Evolutionary conservation across 2,888 invertebrate genomes (phyloP), one percentile per base, ranked within the genome.

Genomic region (Panorpa germanica): DNA sequence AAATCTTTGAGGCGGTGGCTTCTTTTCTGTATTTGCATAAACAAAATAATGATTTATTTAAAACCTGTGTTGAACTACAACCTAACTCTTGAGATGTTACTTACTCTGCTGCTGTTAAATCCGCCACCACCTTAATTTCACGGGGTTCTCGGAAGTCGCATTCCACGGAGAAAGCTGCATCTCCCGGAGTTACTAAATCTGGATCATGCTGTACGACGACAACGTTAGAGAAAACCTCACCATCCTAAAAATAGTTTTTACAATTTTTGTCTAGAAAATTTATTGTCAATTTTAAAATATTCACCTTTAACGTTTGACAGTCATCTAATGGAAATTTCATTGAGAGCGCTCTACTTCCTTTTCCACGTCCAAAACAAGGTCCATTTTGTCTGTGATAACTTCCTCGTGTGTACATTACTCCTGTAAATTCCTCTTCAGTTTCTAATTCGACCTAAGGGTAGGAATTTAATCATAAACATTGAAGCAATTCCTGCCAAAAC

Each of bases 121-220:
- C 53, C 4, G 62, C 59, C 32, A 58, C 60, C 25, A 68, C 61
- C 11, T 61, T 57, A 14, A 63, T 40, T 39, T 57, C 60, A 37
- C 61, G 52, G 2, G 65, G 61, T 36, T 57, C 55, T 20, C 61
- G 55, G 41, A 68, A 69, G 46, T 71, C 69, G 38, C 71, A 72
- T 46, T 68, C 65, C 36, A 72, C 44, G 9, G 62, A 63, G 43
- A 72, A 70, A 20, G 71, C 71, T 4, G 69, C 65, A 43, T 70
- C 69, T 3, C 69, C 69, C 1, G 69, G 68, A 38, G 67, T 67
- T 35, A 70, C 63, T 10, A 70, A 45, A 39, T 68, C 67, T 27
- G 69, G 67, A 47, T 72, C 71, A 40, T 71, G 66, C 45, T 72
- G 71, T 28, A 72, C 53, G 3, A 72, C 62, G 14, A 72, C 55